phyloP scores from a whole-genome alignment of 2,113 vertebrate genomes.

The Prunella himalayana region DNA sequence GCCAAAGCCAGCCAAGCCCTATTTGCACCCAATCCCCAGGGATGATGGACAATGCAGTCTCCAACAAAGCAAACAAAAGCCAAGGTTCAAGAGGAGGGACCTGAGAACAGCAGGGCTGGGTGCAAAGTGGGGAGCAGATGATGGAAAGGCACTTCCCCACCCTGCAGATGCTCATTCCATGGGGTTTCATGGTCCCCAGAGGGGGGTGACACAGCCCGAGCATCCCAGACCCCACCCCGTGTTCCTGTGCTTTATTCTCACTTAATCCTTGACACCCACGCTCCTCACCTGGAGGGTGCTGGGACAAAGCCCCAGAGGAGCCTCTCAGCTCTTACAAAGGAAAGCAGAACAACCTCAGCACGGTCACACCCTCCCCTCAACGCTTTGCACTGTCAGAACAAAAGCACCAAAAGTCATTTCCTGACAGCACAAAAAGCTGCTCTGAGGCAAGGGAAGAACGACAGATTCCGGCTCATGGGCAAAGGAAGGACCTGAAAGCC shows the following conservation, averaged over 20 bases:
- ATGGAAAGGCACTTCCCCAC: background rate
- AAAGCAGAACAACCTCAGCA: background rate
- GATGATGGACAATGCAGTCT: background rate
- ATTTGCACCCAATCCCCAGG: rapidly evolving
- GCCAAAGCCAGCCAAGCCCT: background rate
- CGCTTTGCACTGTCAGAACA: background rate
- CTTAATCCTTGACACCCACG: rapidly evolving
- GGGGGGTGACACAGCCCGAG: background rate
- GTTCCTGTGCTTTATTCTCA: background rate
- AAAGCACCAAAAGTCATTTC: background rate
- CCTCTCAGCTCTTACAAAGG: background rate
- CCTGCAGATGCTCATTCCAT: background rate
- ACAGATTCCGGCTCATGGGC: rapidly evolving
- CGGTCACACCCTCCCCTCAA: background rate
- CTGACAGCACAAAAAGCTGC: background rate
- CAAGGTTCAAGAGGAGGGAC: background rate
- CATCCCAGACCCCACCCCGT: rapidly evolving
- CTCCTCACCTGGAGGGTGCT: background rate
- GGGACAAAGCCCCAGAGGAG: background rate
- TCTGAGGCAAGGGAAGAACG: background rate
- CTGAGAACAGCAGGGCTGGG: rapidly evolving
- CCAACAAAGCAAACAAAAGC: background rate
- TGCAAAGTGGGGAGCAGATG: background rate
- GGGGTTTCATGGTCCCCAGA: background rate
- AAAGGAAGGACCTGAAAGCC: background rate